phyloP scores from a whole-genome alignment of 2,888 invertebrate genomes.

The Tachina lurida region DNA sequence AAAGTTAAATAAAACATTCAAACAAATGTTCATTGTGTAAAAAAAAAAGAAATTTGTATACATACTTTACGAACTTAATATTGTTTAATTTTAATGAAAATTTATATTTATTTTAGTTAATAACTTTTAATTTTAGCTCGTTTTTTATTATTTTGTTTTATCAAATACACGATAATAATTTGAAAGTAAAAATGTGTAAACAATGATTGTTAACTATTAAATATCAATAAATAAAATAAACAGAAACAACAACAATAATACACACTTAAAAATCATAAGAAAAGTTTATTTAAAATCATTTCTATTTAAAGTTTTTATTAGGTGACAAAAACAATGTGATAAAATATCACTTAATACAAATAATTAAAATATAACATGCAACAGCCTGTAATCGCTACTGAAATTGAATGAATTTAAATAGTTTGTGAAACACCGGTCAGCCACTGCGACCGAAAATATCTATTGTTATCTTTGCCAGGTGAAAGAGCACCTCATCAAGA shows the following conservation, averaged over 20 bases:
- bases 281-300: background rate
- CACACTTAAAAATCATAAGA: background rate
- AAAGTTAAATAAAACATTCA: background rate
- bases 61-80: slow-evolving; percentile 63
- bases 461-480: too few relatives aligned
- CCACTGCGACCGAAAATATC: too few relatives aligned
- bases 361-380: too few relatives aligned
- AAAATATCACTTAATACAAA: too few relatives aligned
- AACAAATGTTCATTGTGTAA: background rate
- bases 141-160: slow-evolving; percentile 18
- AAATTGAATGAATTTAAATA: too few relatives aligned
- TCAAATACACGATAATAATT: background rate
- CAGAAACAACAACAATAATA: slow-evolving; percentile 9
- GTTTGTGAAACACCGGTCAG: too few relatives aligned
- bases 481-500: too few relatives aligned
- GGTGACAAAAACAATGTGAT: too few relatives aligned
- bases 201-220: slow-evolving; percentile 3
- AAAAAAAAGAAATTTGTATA: background rate
- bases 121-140: slow-evolving; percentile 22
- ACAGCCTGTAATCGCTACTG: too few relatives aligned
- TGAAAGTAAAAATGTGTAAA: background rate
- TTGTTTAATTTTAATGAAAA: slow-evolving; percentile 51
- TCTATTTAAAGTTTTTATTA: background rate
- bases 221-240: slow-evolving; percentile 17
- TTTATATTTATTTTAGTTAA: slow-evolving; percentile 62